A percentile compares a stretch with the other conserved stretches of the same genome.
These are phyloP conservation scores for Octopus bimaculoides DNA, from an alignment of 1,140 invertebrate species.

Conservation along the genomic window DNA sequence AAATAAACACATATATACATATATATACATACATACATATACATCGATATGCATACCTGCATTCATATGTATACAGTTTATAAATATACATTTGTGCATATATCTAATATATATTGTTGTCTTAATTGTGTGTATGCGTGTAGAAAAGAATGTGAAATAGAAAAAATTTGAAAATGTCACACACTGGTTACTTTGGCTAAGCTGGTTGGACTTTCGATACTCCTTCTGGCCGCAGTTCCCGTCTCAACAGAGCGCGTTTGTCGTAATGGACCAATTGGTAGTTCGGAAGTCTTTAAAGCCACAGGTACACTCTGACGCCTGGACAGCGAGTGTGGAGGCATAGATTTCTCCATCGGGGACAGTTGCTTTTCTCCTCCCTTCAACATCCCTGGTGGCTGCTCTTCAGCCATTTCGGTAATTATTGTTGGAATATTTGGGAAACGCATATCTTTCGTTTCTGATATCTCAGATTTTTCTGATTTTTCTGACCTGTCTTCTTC, in stretches of 20 bases:
- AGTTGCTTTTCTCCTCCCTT: background rate
- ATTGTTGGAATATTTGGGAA: conserved; percentile 40
- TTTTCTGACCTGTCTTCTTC: conserved; percentile 15
- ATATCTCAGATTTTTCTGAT: conserved; percentile 10
- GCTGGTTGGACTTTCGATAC: background rate
- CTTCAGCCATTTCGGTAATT: conserved; percentile 27
- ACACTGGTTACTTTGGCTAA: conserved; percentile 13
- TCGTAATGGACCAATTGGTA: background rate
- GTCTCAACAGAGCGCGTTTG: background rate
- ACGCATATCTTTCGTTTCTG: conserved; percentile 31
- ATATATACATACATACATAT: background rate
- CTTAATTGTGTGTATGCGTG: too few species aligned
- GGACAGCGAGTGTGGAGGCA: background rate
- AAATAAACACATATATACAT: background rate
- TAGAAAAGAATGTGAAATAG: too few species aligned
- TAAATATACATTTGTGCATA: too few species aligned
- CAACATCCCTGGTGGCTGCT: background rate
- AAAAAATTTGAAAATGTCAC: conserved; percentile 11
- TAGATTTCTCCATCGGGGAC: background rate
- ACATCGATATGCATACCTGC: background rate
- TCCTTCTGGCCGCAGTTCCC: background rate
- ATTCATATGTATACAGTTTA: too few species aligned
- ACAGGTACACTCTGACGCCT: conserved; percentile 12
- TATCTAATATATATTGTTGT: too few species aligned
- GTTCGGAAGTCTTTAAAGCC: background rate